Base-by-base conservation (phyloP, 2,113 vertebrate genomes). In the Ardeotis arabs region DNA sequence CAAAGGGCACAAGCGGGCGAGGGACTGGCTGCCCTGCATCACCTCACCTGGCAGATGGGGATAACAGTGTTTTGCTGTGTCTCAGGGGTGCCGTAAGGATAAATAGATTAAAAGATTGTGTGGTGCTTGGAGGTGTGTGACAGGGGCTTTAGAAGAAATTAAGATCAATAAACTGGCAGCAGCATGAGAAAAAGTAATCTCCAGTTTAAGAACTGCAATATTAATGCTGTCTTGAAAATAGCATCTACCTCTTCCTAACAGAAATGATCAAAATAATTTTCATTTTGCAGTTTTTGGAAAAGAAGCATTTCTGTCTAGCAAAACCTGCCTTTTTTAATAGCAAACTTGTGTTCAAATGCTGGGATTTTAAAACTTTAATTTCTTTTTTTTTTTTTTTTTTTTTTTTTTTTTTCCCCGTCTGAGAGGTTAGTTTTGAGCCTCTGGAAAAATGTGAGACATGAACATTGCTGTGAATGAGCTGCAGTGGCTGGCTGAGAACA, bases 1-100 rank as follows among this genome's bases (percentile, higher is more conserved):
- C 23, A 64, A 81, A 52, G 16, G 35, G 41, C 0, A 0, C 1
- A 1, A n/a, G 12, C 0, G 5, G n/a, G 25, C 0, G 2, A 50
- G 33, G 31, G 47, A 25, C 55, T 33, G 24, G 8, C 31, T 86
- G 56, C n/a, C 35, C 35, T 55, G n/a, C 64, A 37, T 74, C 44
- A 18, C 16, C 39, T 84, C 68, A 76, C 58, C 33, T 58, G 66
- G 49, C 87, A 95, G 84, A 79, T 89, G 84, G 84, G 27, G 66
- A 85, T 76, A 64, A 82, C 14, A n/a, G 22, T 22, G 24, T 58
- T 91, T 86, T 53, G 12, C 49, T 73, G n/a, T 35, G 17, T 39
- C 17, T 59, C 24, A 25, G 33, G 52, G 62, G 70, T 94, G 7
- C 39, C 3, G 2, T 53, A 55, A 85, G 89, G 70, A 58, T 62